Evolutionary conservation across 2,888 invertebrate genomes (phyloP), one percentile per base, ranked within the genome.

Genomic region (Dysmachus trigonus): DNA sequence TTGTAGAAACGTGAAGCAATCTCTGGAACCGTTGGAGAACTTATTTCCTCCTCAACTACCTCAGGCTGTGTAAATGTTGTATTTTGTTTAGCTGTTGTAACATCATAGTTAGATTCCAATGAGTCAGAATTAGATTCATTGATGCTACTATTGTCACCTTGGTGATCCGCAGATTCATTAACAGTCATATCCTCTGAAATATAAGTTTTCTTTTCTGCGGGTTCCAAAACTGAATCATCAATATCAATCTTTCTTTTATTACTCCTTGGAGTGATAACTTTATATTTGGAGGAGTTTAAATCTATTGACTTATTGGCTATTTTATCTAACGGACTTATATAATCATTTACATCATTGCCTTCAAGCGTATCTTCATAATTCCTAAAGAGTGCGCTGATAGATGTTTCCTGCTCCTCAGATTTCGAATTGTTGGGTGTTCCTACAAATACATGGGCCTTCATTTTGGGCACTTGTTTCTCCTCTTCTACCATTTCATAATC

Each of bases 1-100:
- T 92, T 91, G 71, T 88, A 90, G 86, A 90, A 91, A 82, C 88
- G 85, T n/a, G 90, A 88, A 86, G 76, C 0, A 83, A 79, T 51
- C 15, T 62, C 22, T 51, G 22, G 15, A 33, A 22, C 6, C 10
- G 22, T 22, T 27, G 62, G 10, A 62, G 2, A 27, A 22, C 10
- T 27, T 22, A 0, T 62, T 27, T 27, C 62, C 1, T 41, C 10
- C 7, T 38, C 35, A 15, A 72, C 8, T 7, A 33, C 41, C 13
- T 79, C 72, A n/a, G 8, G 8, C 38, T 41, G 38, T 35, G 47
- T n/a, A 30, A 7, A 27, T 27, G 10, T 35, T 79, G 41, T 6
- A 51, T 79, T 3, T 7, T 35, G 31, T 6, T 6, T 1, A 15
- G 30, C 30, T n/a, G 79, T 79, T 79, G 31, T 15, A 1, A 79